These are phyloP conservation scores for Melanotaenia parkinsoni DNA, from an alignment of 2,797 vertebrate genomes.

Conservation along the genomic window DNA sequence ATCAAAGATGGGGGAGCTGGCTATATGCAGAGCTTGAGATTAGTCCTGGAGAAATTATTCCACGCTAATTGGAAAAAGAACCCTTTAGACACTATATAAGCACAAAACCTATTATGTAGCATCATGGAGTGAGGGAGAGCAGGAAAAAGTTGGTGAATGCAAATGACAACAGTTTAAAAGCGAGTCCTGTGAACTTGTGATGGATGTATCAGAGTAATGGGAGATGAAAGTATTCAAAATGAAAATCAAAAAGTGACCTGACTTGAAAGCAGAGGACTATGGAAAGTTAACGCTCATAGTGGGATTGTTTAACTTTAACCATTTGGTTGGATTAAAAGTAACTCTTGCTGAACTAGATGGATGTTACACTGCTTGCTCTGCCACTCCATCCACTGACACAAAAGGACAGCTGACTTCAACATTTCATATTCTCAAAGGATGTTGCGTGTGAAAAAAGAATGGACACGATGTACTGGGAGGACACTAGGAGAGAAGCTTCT, in stretches of 20 bases:
- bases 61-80: slow-evolving; percentile 79
- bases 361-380: slow-evolving; percentile 24
- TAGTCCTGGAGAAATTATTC: slow-evolving; percentile 76
- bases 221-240: slow-evolving; percentile 50
- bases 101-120: slow-evolving; percentile 70
- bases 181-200: slow-evolving; percentile 62
- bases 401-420: slow-evolving; percentile 51
- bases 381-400: slow-evolving; percentile 42
- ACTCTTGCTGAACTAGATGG: slow-evolving; percentile 19
- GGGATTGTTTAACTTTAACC: slow-evolving; percentile 40
- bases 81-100: slow-evolving; percentile 63
- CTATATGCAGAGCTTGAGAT: slow-evolving; percentile 59
- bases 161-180: slow-evolving; percentile 64
- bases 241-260: slow-evolving; percentile 43
- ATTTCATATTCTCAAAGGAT: slow-evolving; percentile 57
- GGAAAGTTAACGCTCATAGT: slow-evolving; percentile 7
- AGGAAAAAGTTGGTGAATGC: slow-evolving; percentile 70
- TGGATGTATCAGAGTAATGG: slow-evolving; percentile 54
- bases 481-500: slow-evolving; percentile 37
- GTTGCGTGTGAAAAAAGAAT: slow-evolving; percentile 40
- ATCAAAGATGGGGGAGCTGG: slow-evolving; percentile 74
- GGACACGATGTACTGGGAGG: slow-evolving; percentile 48
- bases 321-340: slow-evolving; percentile 55
- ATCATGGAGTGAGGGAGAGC: slow-evolving; percentile 49
- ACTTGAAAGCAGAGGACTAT: slow-evolving; percentile 39